Percentiles rank a stretch among this genome's conserved stretches.
These are phyloP conservation scores for Loripinus fragilis DNA, from an alignment of 2,888 invertebrate species.

Conservation along the genomic window DNA sequence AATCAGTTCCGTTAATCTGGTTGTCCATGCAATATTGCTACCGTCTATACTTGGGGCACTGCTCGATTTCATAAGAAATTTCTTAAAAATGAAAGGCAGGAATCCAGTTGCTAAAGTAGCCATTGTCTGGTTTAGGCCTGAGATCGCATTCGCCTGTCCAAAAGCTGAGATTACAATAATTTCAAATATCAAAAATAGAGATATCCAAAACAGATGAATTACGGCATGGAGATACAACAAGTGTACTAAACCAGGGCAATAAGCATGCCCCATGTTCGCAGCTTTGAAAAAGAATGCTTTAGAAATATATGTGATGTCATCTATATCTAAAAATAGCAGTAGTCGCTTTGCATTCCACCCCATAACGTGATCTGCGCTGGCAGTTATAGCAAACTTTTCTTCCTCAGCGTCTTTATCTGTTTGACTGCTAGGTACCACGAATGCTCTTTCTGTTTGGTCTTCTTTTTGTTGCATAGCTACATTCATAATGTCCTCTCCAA, in stretches of 20 bases:
- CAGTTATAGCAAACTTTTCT: too few species aligned
- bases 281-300: conserved; percentile 35
- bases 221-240: conserved; percentile 40
- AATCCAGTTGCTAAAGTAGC: conserved; percentile 50
- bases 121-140: conserved; percentile 39
- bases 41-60: conserved; percentile 28
- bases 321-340: conserved; percentile 38
- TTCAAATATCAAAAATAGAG: conserved; percentile 48
- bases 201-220: conserved; percentile 35
- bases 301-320: conserved; percentile 47
- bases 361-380: conserved; percentile 23
- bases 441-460: background rate
- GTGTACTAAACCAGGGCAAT: conserved; percentile 40
- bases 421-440: background rate
- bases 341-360: conserved; percentile 36
- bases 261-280: conserved; percentile 29
- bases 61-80: conserved; percentile 44
- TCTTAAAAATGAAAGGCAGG: conserved; percentile 43
- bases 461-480: background rate
- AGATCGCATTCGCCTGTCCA: conserved; percentile 45
- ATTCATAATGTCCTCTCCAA: conserved; percentile 22
- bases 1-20: conserved; percentile 24
- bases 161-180: conserved; percentile 35
- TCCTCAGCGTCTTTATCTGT: background rate
- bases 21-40: conserved; percentile 45